Conservation (phyloP, 92 coral and sea anemone genomes). For the Pocillopora meandrina region DNA sequence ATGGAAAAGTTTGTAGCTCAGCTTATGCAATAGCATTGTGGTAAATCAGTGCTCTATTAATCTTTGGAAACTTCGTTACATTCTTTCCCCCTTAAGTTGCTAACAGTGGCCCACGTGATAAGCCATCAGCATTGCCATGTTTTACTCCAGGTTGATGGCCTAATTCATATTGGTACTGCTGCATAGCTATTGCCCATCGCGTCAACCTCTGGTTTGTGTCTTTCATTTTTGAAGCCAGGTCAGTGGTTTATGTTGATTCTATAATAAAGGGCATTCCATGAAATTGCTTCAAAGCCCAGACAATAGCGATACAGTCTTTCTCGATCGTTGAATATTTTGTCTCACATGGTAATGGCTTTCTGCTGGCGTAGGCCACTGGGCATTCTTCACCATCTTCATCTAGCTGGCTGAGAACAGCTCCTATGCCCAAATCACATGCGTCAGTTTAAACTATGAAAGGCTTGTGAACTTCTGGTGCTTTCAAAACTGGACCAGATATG, state of each 20-base stretch:
- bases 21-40: no score
- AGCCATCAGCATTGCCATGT: background rate
- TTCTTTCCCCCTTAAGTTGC: no score
- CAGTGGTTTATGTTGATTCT: background rate
- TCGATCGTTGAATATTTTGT: conserved; percentile 37
- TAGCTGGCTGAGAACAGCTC: conserved; percentile 42
- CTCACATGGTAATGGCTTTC: conserved; percentile 47
- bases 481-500: conserved; percentile 40
- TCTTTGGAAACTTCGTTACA: no score
- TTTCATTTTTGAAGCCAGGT: background rate
- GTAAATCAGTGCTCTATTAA: no score
- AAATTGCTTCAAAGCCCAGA: background rate
- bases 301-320: conserved; percentile 38
- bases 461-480: conserved; percentile 35
- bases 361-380: conserved; percentile 41
- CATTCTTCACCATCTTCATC: conserved; percentile 35
- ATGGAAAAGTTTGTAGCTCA: no score
- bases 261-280: background rate
- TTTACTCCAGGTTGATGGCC: background rate
- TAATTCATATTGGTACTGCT: background rate
- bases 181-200: background rate
- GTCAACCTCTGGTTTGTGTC: background rate
- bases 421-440: conserved; percentile 50
- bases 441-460: conserved; percentile 54
- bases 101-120: background rate